These are phyloP conservation scores for Tineola bisselliella DNA, from an alignment of 2,888 invertebrate genomes.

Conservation along the genomic window DNA sequence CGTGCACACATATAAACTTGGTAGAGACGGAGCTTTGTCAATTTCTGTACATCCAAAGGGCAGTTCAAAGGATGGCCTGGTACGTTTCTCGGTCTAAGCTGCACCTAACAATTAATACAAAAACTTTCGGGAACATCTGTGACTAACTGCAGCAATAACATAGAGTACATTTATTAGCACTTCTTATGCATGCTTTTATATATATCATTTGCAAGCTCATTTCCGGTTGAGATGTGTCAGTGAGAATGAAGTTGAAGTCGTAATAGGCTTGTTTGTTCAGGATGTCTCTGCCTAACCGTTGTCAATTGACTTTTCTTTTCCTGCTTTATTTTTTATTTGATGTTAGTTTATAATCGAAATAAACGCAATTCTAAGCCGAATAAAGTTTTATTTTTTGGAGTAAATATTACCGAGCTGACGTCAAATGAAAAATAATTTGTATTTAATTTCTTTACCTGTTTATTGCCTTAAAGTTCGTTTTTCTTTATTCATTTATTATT, in stretches of 20 bases:
- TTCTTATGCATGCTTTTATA: background rate
- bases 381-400: too few relatives aligned
- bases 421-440: too few relatives aligned
- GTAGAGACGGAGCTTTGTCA: constrained; percentile 55
- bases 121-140: background rate
- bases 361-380: too few relatives aligned
- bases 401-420: too few relatives aligned
- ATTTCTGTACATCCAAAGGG: constrained; percentile 47
- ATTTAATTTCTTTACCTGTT: too few relatives aligned
- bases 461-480: background rate
- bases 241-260: too few relatives aligned
- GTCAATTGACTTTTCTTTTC: too few relatives aligned
- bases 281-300: too few relatives aligned
- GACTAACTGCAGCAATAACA: background rate
- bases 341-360: too few relatives aligned
- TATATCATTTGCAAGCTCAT: background rate
- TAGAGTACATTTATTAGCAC: background rate
- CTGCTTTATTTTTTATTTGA: too few relatives aligned
- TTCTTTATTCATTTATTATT: constrained; percentile 22
- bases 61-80: constrained; percentile 39
- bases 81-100: constrained; percentile 30
- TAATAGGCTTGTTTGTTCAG: too few relatives aligned
- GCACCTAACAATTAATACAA: constrained; percentile 3
- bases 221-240: too few relatives aligned
- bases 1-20: constrained; percentile 36